These are phyloP conservation scores for Meteorus sp. DNA, from an alignment of 1,140 invertebrate species.

Conservation along the genomic window DNA sequence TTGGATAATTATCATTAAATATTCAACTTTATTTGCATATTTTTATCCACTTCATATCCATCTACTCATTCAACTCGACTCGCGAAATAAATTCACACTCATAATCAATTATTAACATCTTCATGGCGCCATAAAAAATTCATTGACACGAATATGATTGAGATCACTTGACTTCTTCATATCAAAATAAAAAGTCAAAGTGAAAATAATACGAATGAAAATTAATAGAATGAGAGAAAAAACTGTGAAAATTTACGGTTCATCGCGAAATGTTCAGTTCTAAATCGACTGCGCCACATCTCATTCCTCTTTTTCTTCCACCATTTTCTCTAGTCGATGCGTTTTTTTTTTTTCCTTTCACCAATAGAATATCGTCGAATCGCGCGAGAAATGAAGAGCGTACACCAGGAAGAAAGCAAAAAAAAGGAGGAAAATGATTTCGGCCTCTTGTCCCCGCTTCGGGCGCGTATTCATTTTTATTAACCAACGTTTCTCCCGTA, in stretches of 20 bases:
- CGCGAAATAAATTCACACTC: too few species aligned
- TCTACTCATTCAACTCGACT: too few species aligned
- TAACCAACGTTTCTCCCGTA: slow-evolving; percentile 60
- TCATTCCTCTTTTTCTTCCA: slow-evolving; percentile 18
- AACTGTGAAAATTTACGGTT: slow-evolving; percentile 42
- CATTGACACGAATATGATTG: too few species aligned
- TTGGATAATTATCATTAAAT: neutral
- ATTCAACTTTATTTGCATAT: too few species aligned
- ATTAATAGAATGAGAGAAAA: neutral
- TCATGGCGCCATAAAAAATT: too few species aligned
- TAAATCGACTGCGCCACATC: slow-evolving; percentile 48
- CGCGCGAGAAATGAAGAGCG: slow-evolving; percentile 26
- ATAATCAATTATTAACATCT: too few species aligned
- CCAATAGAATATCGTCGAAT: neutral
- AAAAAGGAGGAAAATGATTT: slow-evolving; percentile 16
- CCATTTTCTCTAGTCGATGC: neutral
- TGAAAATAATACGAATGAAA: neutral
- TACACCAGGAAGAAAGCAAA: slow-evolving; percentile 25
- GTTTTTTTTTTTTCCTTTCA: neutral
- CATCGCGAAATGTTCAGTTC: slow-evolving; percentile 45
- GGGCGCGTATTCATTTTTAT: slow-evolving; percentile 58
- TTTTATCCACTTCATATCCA: too few species aligned
- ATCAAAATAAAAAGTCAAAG: too few species aligned
- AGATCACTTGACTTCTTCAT: too few species aligned
- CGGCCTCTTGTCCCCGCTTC: slow-evolving; percentile 23